phyloP scores from a whole-genome alignment of 1,140 invertebrate genomes.

The Chlorops oryzae region DNA sequence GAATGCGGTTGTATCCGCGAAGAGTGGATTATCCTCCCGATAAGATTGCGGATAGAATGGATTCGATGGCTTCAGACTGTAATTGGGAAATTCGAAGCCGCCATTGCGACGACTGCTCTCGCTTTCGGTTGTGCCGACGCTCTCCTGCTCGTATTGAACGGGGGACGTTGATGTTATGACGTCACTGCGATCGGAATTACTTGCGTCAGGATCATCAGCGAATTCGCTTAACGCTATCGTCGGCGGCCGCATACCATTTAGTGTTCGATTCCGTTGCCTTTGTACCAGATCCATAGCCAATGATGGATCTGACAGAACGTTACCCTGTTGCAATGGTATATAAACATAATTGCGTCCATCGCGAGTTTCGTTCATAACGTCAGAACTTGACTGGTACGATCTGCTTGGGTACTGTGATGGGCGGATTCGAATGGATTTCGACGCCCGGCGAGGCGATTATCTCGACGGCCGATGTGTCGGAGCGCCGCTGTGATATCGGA shows the following conservation, averaged over 20 bases:
- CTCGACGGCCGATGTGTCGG: conserved; percentile 26
- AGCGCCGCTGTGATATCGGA: conserved; percentile 32
- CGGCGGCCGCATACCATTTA: too few species aligned
- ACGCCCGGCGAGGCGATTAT: conserved; percentile 33
- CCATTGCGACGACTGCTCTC: conserved; percentile 39
- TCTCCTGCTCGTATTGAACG: conserved; percentile 25
- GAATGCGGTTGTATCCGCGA: conserved; percentile 27
- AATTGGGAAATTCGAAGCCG: conserved; percentile 44
- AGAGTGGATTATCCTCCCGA: conserved; percentile 42
- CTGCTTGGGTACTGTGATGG: conserved; percentile 42
- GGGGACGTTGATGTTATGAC: conserved; percentile 15
- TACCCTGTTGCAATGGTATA: conserved; percentile 29
- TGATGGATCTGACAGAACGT: too few species aligned
- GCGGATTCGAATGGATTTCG: conserved; percentile 25
- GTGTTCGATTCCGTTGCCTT: conserved; percentile 29
- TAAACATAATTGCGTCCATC: conserved; percentile 42
- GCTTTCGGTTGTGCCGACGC: conserved; percentile 26
- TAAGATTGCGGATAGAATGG: conserved; percentile 43
- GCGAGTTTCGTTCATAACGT: conserved; percentile 36
- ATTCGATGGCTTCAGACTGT: conserved; percentile 34
- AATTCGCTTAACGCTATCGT: conserved; percentile 23
- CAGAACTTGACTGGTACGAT: conserved; percentile 25
- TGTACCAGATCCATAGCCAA: too few species aligned
- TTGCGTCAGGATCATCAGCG: conserved; percentile 19
- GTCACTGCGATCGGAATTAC: conserved; percentile 37